Base-by-base conservation (phyloP, 2,888 invertebrate genomes). In the Rhagonycha fulva region DNA sequence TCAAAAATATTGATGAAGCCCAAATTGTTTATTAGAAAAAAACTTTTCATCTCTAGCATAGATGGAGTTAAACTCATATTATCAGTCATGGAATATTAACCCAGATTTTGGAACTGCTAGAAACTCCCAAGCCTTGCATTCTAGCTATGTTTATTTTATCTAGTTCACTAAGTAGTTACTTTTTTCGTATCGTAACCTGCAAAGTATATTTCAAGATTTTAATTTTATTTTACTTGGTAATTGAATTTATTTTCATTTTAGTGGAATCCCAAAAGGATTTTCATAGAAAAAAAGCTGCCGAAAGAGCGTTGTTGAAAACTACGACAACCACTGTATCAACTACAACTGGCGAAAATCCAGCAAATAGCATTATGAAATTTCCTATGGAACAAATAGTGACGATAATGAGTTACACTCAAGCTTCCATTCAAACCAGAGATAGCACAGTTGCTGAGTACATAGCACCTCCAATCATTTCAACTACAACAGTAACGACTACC, bases 191-290 rank as follows among this genome's bases (percentile, higher is more conserved):
- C n/a, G n/a, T n/a, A n/a, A n/a, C n/a, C n/a, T n/a, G n/a, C n/a
- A n/a, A n/a, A n/a, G n/a, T n/a, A n/a, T n/a, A n/a, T n/a, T n/a
- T n/a, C n/a, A n/a, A n/a, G n/a, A n/a, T 19, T 19, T 19, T 19
- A 19, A 19, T 19, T 19, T 19, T 19, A 19, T 19, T 19, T 19
- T 19, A 19, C 19, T 19, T 19, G 19, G 19, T 19, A 19, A 19
- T 19, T 19, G 2, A 19, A 47, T 47, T 9, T n/a, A n/a, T 67
- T 11, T 28, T 26, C 47, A 77, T 90, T 90, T 12, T 89, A 96
- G 96, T 96, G 85, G 96, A 96, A 88, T 94, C 96, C 12, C 96
- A 96, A 88, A 95, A 95, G 86, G 95, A 96, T 88, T 96, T 94
- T 87, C 96, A 96, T 85, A 90, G 92, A 86, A 90, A 89, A 83